Evolutionary conservation across 2,113 vertebrate species (phyloP).

Genomic region (Rhinichthys klamathensis): DNA sequence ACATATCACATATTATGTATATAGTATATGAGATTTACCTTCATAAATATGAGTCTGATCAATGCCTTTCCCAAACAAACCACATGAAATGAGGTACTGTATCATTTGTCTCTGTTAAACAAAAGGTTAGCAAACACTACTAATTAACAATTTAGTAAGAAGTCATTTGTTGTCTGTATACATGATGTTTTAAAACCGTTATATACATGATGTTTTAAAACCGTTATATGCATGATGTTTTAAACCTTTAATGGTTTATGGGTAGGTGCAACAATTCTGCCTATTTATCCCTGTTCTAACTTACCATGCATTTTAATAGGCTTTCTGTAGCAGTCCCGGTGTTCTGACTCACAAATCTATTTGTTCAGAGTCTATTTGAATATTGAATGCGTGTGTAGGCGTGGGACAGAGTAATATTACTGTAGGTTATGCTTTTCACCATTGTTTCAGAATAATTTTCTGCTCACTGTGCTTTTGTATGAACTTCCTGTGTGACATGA

Average conservation of each 20-base stretch:
- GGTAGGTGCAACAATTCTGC: not conserved
- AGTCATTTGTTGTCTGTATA: not conserved
- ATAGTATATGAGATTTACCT: too few relatives aligned
- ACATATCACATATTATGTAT: too few relatives aligned
- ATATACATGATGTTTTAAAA: not conserved
- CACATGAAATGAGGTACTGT: too few relatives aligned
- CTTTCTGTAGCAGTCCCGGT: not conserved
- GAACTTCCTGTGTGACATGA: constrained; percentile 19
- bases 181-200: not conserved
- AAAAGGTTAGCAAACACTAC: too few relatives aligned
- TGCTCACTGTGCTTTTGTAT: constrained; percentile 31
- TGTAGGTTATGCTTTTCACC: constrained; percentile 18
- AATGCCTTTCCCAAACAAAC: too few relatives aligned
- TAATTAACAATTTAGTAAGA: not conserved
- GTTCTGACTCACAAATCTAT: constrained; percentile 11
- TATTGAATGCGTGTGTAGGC: constrained; percentile 13
- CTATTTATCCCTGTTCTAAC: not conserved
- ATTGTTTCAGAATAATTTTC: constrained; percentile 34
- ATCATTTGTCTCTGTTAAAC: too few relatives aligned
- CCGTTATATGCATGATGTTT: too few relatives aligned
- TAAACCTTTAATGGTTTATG: not conserved
- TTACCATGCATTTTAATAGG: not conserved
- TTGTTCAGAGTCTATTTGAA: constrained; percentile 36
- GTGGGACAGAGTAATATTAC: constrained; percentile 49
- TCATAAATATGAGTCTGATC: too few relatives aligned